Base-by-base conservation (phyloP, 2,888 invertebrate species). In the Helleia helle region DNA sequence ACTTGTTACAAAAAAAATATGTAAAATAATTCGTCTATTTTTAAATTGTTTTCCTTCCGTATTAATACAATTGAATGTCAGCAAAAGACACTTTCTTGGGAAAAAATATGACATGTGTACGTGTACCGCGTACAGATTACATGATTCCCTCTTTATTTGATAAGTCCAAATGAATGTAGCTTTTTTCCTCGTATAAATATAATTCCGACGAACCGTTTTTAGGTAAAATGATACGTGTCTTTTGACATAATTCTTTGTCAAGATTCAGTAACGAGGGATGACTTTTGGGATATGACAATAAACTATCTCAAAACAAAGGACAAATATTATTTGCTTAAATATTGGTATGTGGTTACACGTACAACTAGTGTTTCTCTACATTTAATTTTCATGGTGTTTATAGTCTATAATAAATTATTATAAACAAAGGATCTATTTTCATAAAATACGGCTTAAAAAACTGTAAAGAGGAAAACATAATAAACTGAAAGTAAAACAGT, bases 111-210 rank as follows among this genome's bases (percentile, higher is more conserved):
- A 34, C 22, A 34, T 34, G 18, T 2, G 11, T 17, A 34, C 34
- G 34, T 34, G 34, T 11, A 3, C 11, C 6, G 34, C 5, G 34
- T 34, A 18, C 34, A 22, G 34, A 34, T 22, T 34, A 34, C 34
- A 34, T 34, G 22, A 34, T 34, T 34, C 30, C 30, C 5, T 29
- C 18, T 34, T 34, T 34, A 34, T 34, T 34, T 34, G 22, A 34
- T 34, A 34, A 34, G 4, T 8, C 12, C 22, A 34, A 34, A 34
- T 22, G 34, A 22, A 22, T 11, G 34, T 12, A 12, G 22, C 13
- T 34, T 31, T 31, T 31, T 31, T 17, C 30, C 22, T 34, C 22
- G 34, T 18, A 11, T 15, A 29, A 18, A 34, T 34, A 34, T 2
- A 22, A 34, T 30, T 15, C 8, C n/a, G 7, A 5, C 8, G 15